These are phyloP conservation scores for Tenthredo livida DNA, from an alignment of 2,888 invertebrate genomes.

Conservation along the genomic window DNA sequence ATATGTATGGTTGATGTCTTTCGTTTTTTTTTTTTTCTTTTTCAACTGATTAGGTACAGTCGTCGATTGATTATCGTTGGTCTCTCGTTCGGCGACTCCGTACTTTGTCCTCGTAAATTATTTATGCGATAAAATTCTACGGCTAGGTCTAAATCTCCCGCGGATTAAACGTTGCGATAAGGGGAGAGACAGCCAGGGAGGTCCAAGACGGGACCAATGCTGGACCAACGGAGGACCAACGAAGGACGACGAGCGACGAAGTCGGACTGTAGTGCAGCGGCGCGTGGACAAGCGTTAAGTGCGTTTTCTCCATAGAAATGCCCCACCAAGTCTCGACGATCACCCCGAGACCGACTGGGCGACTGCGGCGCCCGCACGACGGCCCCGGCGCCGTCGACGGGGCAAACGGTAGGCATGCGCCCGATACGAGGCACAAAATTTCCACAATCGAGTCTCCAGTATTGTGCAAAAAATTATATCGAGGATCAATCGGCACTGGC, in stretches of 20 bases:
- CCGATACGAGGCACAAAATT: slow-evolving; percentile 13
- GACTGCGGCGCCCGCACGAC: slow-evolving; percentile 58
- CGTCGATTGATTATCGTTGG: slow-evolving; percentile 2
- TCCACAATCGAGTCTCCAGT: neutral
- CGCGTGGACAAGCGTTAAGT: slow-evolving; percentile 62
- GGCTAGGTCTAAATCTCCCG: neutral
- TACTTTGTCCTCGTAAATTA: neutral
- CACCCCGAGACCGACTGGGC: slow-evolving; percentile 60
- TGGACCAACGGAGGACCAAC: slow-evolving; percentile 46
- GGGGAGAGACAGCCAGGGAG: slow-evolving; percentile 33
- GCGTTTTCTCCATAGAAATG: slow-evolving; percentile 63
- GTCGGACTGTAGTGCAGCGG: slow-evolving; percentile 64
- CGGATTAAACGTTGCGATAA: neutral
- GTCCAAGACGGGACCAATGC: slow-evolving; percentile 62
- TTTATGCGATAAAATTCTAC: neutral
- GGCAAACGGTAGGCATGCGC: slow-evolving; percentile 46
- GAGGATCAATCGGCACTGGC: slow-evolving; percentile 27
- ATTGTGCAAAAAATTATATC: neutral
- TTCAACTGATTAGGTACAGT: slow-evolving; percentile 14
- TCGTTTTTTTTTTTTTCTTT: neutral
- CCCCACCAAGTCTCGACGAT: slow-evolving; percentile 60
- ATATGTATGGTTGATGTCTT: neutral
- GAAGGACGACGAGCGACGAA: slow-evolving; percentile 57
- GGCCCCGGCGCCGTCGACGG: slow-evolving; percentile 43
- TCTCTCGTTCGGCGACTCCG: neutral